phyloP scores from a whole-genome alignment of 1,140 invertebrate genomes.

The Neodiprion lecontei region DNA sequence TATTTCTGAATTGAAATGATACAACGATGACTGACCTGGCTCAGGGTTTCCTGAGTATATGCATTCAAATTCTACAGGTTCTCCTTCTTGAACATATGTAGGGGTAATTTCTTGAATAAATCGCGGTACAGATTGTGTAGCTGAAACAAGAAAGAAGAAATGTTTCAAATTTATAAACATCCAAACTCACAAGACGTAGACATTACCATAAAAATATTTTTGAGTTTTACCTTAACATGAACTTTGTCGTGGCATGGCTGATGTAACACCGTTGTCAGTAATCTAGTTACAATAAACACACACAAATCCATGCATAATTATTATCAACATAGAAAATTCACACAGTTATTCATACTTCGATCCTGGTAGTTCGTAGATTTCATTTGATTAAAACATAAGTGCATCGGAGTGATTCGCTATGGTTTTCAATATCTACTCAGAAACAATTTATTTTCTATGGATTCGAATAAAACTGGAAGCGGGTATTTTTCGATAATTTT shows the following conservation, averaged over 20 bases:
- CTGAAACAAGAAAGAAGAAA: constrained; percentile 62
- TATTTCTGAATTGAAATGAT: not conserved
- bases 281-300: constrained; percentile 46
- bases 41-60: constrained; percentile 81
- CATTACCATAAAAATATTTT: no score
- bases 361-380: not conserved
- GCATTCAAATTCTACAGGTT: constrained; percentile 78
- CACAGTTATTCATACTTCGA: not conserved
- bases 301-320: constrained; percentile 39
- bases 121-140: constrained; percentile 78
- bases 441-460: not conserved
- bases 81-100: constrained; percentile 75
- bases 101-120: constrained; percentile 83
- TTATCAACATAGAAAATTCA: constrained; percentile 19
- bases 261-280: constrained; percentile 48
- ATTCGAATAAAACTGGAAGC: no score
- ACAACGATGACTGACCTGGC: constrained; percentile 70
- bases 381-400: not conserved
- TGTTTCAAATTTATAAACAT: not conserved
- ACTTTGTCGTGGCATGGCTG: constrained; percentile 31
- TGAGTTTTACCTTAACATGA: constrained; percentile 33
- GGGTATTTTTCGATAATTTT: not conserved
- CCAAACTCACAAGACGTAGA: not conserved
- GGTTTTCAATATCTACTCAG: no score
- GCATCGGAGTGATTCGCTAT: no score